Evolutionary conservation across 2,113 vertebrate genomes (phyloP).

Genomic region (Dolichallabes microphthalmus): DNA sequence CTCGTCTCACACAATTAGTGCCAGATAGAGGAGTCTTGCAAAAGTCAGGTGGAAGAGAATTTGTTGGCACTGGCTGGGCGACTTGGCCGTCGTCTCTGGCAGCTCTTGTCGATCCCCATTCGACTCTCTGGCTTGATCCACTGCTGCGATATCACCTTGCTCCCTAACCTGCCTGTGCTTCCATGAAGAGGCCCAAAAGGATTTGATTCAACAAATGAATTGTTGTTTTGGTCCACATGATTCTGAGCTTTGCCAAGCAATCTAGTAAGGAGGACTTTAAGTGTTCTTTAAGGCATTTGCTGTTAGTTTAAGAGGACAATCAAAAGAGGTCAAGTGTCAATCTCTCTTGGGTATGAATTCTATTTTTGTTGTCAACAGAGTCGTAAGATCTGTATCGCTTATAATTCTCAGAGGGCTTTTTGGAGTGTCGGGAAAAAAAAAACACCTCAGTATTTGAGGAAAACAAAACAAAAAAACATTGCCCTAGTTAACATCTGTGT

Average conservation of each 20-base stretch:
- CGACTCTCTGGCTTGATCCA: constrained; percentile 36
- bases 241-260: constrained; percentile 20
- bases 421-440: not conserved
- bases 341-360: not conserved
- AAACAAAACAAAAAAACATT: not conserved
- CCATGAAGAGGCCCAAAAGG: constrained; percentile 59
- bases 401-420: not conserved
- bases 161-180: constrained; percentile 63
- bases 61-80: constrained; percentile 59
- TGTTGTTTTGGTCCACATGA: constrained; percentile 55
- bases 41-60: constrained; percentile 63
- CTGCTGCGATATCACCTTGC: constrained; percentile 59
- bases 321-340: not conserved
- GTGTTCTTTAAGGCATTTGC: not conserved
- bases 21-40: constrained; percentile 68
- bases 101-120: constrained; percentile 57
- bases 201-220: constrained; percentile 62
- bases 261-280: constrained; percentile 5
- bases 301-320: not conserved
- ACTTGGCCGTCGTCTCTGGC: constrained; percentile 67
- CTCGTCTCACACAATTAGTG: constrained; percentile 71
- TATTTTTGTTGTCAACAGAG: not conserved
- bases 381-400: not conserved
- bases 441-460: not conserved
- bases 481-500: constrained; percentile 37